phyloP scores from a whole-genome alignment of 2,888 invertebrate genomes.

The Agrochola lota region DNA sequence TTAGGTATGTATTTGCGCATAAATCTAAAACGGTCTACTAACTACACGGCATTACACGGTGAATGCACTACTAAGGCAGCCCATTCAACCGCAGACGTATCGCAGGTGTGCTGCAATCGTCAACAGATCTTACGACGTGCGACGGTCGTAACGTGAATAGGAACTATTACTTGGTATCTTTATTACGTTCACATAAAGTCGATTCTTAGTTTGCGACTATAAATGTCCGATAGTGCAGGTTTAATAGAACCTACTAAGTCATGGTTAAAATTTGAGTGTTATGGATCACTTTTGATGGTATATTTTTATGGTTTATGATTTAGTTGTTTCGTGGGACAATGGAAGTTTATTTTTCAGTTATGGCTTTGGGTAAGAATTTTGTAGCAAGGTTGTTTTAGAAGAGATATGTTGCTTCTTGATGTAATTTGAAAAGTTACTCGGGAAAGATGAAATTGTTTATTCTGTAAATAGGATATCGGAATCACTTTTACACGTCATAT shows the following conservation, averaged over 20 bases:
- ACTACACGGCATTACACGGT: slow-evolving; percentile 17
- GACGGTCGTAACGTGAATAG: slow-evolving; percentile 60
- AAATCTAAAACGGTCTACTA: slow-evolving; percentile 11
- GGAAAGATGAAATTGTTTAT: no score
- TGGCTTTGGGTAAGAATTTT: neutral
- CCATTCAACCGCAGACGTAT: slow-evolving; percentile 58
- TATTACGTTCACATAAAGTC: slow-evolving; percentile 67
- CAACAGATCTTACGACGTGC: slow-evolving; percentile 65
- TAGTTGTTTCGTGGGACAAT: slow-evolving; percentile 28
- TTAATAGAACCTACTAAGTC: slow-evolving; percentile 49
- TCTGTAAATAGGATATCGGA: no score
- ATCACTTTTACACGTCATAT: no score
- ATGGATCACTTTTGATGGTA: slow-evolving; percentile 26
- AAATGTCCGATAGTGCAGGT: slow-evolving; percentile 54
- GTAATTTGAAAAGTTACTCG: neutral
- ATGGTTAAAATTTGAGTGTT: slow-evolving; percentile 55
- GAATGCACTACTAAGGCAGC: slow-evolving; percentile 49
- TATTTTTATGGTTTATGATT: slow-evolving; percentile 34
- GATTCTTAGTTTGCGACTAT: slow-evolving; percentile 59
- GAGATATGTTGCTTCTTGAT: neutral
- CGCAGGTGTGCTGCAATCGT: slow-evolving; percentile 65
- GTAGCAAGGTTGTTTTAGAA: neutral
- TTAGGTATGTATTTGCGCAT: neutral
- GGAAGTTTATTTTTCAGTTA: neutral
- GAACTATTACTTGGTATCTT: slow-evolving; percentile 69